A percentile compares a stretch with the other conserved stretches of the same genome.
phyloP scores from a whole-genome alignment of 2,113 vertebrate genomes.

The Mesoclemmys tuberculata region DNA sequence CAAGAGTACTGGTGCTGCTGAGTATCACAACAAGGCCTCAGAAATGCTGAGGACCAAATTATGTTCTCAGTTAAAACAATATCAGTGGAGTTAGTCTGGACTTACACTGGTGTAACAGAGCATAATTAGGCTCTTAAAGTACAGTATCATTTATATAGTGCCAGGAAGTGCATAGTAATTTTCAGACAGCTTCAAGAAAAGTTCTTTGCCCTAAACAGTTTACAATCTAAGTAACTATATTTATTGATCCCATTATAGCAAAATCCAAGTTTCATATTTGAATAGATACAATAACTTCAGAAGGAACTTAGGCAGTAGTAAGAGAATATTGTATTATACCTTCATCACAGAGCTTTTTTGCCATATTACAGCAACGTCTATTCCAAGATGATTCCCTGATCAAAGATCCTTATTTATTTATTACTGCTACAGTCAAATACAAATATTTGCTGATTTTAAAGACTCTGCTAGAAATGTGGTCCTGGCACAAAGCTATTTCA shows the following conservation, averaged over 20 bases:
- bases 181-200: neutral
- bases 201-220: neutral
- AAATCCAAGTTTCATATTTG: rapidly evolving
- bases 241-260: neutral
- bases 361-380: neutral
- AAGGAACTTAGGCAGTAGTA: neutral
- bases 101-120: neutral
- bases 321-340: neutral
- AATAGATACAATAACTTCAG: neutral
- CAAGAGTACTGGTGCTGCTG: neutral
- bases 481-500: neutral
- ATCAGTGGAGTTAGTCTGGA: neutral
- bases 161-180: rapidly evolving
- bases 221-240: neutral
- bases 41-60: neutral
- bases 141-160: neutral
- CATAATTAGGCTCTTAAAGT: rapidly evolving
- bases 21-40: neutral
- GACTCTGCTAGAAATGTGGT: neutral
- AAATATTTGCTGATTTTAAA: neutral
- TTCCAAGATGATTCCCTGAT: neutral
- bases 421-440: neutral
- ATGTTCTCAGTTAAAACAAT: neutral
- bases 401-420: neutral
- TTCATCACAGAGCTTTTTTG: neutral